Percentiles rank a stretch among this genome's conserved stretches.
Evolutionary conservation across 2,113 vertebrate genomes (phyloP).

Genomic region (Erpornis zantholeuca): DNA sequence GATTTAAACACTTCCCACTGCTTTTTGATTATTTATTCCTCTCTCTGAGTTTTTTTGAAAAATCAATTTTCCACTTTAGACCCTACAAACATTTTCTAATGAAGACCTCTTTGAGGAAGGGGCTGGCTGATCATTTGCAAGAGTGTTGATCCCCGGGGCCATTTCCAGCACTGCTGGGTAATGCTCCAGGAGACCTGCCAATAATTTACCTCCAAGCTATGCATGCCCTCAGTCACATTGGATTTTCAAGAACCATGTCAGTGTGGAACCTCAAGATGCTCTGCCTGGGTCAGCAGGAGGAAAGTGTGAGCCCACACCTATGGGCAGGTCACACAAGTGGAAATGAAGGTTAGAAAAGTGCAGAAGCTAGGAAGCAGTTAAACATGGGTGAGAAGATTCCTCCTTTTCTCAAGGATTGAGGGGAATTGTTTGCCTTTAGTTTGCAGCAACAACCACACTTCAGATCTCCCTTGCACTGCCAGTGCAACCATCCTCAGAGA

Average conservation of each 20-base stretch:
- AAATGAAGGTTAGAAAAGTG: neutral
- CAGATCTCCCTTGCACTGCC: neutral
- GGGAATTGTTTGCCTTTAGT: neutral
- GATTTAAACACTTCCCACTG: neutral
- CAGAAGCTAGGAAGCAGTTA: neutral
- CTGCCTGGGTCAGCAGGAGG: neutral
- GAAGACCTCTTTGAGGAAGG: neutral
- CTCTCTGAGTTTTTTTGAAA: neutral
- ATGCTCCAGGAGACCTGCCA: neutral
- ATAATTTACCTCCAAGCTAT: neutral
- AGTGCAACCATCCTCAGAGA: neutral
- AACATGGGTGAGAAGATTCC: neutral
- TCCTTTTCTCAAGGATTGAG: neutral
- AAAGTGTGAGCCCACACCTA: neutral
- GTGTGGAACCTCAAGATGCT: accelerated
- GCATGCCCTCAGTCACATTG: neutral
- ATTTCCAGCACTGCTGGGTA: neutral
- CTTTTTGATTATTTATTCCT: neutral
- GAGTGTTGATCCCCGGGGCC: neutral
- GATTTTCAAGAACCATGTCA: neutral
- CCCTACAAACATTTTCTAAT: neutral
- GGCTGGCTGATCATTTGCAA: neutral
- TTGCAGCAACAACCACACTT: neutral
- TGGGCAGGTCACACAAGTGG: neutral
- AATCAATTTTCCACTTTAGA: neutral